These are phyloP conservation scores for Cerceris rybyensis DNA, from an alignment of 2,888 invertebrate genomes.

Conservation along the genomic window DNA sequence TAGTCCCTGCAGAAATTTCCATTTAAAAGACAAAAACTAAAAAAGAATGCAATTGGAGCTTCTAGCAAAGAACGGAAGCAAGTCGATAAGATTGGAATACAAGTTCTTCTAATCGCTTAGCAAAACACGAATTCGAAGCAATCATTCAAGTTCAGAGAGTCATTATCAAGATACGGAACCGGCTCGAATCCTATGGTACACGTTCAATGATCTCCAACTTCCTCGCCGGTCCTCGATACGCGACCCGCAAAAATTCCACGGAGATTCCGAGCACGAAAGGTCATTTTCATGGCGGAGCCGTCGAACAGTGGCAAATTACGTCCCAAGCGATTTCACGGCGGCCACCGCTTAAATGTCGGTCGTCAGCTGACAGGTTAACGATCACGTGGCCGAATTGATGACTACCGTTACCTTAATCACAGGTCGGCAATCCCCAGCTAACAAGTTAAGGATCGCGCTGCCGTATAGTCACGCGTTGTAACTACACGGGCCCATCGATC, in stretches of 20 bases:
- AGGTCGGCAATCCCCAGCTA: slow-evolving; percentile 68
- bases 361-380: slow-evolving; percentile 69
- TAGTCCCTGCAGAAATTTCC: no score
- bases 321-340: slow-evolving; percentile 68
- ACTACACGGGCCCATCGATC: slow-evolving; percentile 60
- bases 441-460: slow-evolving; percentile 65
- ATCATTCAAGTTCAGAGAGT: no score
- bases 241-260: slow-evolving; percentile 5
- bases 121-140: no score
- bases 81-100: no score
- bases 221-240: no score
- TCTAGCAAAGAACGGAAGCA: no score
- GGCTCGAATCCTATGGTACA: no score
- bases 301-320: slow-evolving; percentile 72
- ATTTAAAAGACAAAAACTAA: no score
- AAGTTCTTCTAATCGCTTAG: no score
- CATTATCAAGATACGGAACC: no score
- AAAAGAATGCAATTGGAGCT: no score
- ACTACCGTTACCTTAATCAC: slow-evolving; percentile 73
- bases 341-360: slow-evolving; percentile 69
- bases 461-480: slow-evolving; percentile 64
- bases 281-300: slow-evolving; percentile 48
- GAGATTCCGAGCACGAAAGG: slow-evolving; percentile 34
- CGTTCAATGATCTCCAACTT: no score
- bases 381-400: slow-evolving; percentile 72